phyloP scores from a whole-genome alignment of 37 sponge, comb jelly and placozoan genomes.

The Dysidea cf. avara region DNA sequence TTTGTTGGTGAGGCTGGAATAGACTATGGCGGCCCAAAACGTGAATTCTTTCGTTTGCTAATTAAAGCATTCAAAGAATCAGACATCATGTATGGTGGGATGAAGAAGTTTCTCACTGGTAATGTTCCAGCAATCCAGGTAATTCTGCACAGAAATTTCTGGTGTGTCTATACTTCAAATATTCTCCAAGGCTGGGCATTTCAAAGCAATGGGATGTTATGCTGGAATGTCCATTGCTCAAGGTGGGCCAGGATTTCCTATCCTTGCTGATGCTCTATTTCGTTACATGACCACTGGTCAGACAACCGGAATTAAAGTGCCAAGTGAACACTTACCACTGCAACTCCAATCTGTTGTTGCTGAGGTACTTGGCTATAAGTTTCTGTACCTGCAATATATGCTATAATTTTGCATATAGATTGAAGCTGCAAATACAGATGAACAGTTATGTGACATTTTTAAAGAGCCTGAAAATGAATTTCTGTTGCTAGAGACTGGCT shows the following conservation, averaged over 20 bases:
- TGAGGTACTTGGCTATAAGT: background rate
- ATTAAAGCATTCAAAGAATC: too few relatives aligned
- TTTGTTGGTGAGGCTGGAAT: too few relatives aligned
- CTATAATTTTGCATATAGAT: constrained; percentile 8
- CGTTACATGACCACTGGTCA: constrained; percentile 2
- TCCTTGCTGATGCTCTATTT: constrained; percentile 11
- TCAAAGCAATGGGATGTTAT: constrained; percentile 5
- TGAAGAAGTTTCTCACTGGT: too few relatives aligned
- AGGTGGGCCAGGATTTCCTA: constrained; percentile 20
- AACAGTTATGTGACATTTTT: background rate
- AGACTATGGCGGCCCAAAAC: too few relatives aligned
- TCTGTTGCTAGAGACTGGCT: constrained; percentile 15
- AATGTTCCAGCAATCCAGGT: constrained; percentile 21
- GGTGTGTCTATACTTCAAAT: constrained; percentile 1
- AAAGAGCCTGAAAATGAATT: background rate
- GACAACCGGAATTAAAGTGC: background rate
- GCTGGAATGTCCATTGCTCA: constrained; percentile 19
- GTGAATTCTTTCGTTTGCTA: too few relatives aligned
- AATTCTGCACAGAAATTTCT: background rate
- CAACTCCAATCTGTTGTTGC: background rate
- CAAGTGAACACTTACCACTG: background rate
- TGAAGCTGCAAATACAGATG: background rate
- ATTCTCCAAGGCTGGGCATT: too few relatives aligned
- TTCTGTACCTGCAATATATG: background rate
- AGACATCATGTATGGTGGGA: too few relatives aligned